Evolutionary conservation across 2,888 invertebrate genomes (phyloP), one percentile per base, ranked within the genome.

Genomic region (Cancer borealis): DNA sequence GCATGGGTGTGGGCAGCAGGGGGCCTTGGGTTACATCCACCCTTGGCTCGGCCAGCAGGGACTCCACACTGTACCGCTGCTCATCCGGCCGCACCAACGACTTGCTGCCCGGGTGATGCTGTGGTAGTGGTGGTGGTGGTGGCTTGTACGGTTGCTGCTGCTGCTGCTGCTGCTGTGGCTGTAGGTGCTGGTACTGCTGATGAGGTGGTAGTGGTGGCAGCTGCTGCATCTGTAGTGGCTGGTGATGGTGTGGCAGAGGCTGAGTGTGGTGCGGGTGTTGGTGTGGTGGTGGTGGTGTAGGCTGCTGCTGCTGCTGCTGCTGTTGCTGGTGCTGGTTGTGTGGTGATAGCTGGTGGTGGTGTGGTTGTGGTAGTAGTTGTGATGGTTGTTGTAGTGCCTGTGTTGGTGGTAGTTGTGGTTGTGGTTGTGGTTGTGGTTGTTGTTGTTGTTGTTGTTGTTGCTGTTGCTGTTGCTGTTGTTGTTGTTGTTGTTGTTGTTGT

Each of bases 171-270:
- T 84, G 84, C 39, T 14, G 84, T 5, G 12, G 66, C n/a, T 14
- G n/a, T 21, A 17, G 66, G 73, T 79, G 73, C 73, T 79, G 84
- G 84, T 84, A n/a, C n/a, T 84, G 84, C 39, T 14, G 84, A 12
- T 39, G 84, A 21, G 12, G 66, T 21, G 66, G n/a, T 21, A 17
- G 66, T 66, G 66, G 39, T 14, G 30, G 17, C 39, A 39, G 30
- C 84, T 84, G 84, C 39, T 84, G 84, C 84, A 73, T 26, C 73
- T 73, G 73, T 26, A 73, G 73, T 73, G 73, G 73, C 73, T 73
- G 73, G 73, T 73, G 73, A n/a, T 39, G 84, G 39, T 84, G 84
- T 39, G 30, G 30, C 2, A 39, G 39, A 5, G 30, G 30, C 84
- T 30, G 84, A 39, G 10, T 30, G 39, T 84, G 79, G 79, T 5